Conservation (phyloP, 1,140 invertebrate genomes). For the Ditylenchus dipsaci region DNA sequence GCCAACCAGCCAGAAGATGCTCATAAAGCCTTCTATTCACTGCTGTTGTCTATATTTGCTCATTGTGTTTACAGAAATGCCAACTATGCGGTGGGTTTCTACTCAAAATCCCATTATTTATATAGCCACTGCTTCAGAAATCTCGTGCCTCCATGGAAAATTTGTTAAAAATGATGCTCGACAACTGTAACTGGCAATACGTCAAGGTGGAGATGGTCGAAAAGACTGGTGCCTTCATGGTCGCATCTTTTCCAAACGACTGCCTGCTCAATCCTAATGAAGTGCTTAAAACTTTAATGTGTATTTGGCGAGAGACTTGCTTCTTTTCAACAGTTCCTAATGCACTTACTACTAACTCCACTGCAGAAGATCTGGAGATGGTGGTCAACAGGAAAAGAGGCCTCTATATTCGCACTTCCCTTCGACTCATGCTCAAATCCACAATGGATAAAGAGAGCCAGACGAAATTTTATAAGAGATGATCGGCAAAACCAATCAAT, state of each 20-base stretch:
- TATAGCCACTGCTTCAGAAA: constrained; percentile 14
- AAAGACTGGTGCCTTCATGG: constrained; percentile 26
- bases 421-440: too few species aligned
- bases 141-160: constrained; percentile 36
- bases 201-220: constrained; percentile 34
- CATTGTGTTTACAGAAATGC: constrained; percentile 16
- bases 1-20: constrained; percentile 35
- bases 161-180: constrained; percentile 18
- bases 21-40: constrained; percentile 33
- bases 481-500: too few species aligned
- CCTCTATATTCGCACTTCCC: too few species aligned
- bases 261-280: too few species aligned
- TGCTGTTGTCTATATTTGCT: constrained; percentile 28
- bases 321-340: too few species aligned
- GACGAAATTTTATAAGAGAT: too few species aligned
- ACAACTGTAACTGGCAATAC: constrained; percentile 28
- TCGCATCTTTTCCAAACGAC: constrained; percentile 25
- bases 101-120: neutral
- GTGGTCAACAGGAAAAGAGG: too few species aligned
- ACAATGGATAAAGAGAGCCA: too few species aligned
- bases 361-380: too few species aligned
- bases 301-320: too few species aligned
- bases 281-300: too few species aligned
- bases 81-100: constrained; percentile 30
- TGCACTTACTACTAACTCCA: too few species aligned